Evolutionary conservation across 92 coral and sea anemone genomes (phyloP), one percentile per base, ranked within the genome.

Genomic region (Palythoa grandiflora): DNA sequence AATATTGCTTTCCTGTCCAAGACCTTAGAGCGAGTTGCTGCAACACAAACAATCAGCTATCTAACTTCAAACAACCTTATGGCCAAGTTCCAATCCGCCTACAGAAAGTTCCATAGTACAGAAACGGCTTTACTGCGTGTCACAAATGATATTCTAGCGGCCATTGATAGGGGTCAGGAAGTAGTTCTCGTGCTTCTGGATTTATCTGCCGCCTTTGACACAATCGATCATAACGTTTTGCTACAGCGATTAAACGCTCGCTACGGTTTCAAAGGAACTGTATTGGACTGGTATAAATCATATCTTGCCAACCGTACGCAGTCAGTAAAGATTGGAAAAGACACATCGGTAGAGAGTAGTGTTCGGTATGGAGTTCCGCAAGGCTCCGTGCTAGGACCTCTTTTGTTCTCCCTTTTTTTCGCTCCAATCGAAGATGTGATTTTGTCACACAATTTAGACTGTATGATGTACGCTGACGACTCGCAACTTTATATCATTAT

Each of bases 21-120:
- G 50, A 75, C 57, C 40, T 15, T 84, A 44, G 88, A 84, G 38
- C 81, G 84, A 35, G 83, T 84, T 47, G 83, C 81, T 35, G 54
- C 57, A 9, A n/a, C 38, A 4, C 84, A 72, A 48, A 68, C 37
- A 4, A 68, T 84, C 61, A 39, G 38, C 61, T 84, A 71, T 16
- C 81, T 70, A 38, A 39, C 39, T 12, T 12, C 9, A 28, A 72
- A 84, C 28, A 44, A 68, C 73, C 83, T 84, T n/a, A 50, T 50
- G 79, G 75, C 66, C 15, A 80, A 80, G 51, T 37, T 59, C 19
- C 52, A 59, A 68, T 83, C 86, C 17, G 75, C 87, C 11, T 71
- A 51, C n/a, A 57, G 17, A 57, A 12, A 14, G 15, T 57, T 57
- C n/a, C 65, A 57, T 17, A 57, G 60, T 14, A 54, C 12, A 9